These are phyloP conservation scores for Poecilia latipinna DNA, from an alignment of 2,113 vertebrate genomes.

Conservation along the genomic window DNA sequence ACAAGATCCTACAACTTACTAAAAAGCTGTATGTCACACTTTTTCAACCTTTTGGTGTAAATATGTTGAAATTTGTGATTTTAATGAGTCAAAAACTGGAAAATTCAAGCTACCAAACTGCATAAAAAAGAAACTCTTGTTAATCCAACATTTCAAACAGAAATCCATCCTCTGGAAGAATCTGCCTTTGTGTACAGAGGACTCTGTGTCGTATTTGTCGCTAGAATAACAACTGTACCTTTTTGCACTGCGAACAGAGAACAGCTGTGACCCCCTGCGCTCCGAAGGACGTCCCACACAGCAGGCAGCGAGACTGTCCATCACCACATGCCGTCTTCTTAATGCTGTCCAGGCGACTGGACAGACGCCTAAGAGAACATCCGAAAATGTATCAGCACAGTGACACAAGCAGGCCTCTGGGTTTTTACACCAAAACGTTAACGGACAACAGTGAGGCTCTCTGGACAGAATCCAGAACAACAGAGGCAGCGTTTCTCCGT, in stretches of 20 bases:
- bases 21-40: too few relatives aligned
- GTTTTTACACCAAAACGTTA: constrained; percentile 7
- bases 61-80: too few relatives aligned
- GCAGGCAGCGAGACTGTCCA: constrained; percentile 87
- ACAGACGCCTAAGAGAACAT: constrained; percentile 82
- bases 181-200: not conserved
- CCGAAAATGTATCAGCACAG: not conserved
- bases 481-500: constrained; percentile 1
- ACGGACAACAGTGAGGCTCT: too few relatives aligned
- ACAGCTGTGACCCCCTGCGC: constrained; percentile 81
- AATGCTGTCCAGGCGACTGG: constrained; percentile 89
- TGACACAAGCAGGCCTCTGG: constrained; percentile 1
- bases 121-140: too few relatives aligned
- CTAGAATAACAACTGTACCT: constrained; percentile 77
- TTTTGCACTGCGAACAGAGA: constrained; percentile 92
- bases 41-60: too few relatives aligned
- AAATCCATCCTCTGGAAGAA: not conserved
- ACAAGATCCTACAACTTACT: too few relatives aligned
- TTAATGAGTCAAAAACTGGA: too few relatives aligned
- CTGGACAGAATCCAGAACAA: not conserved
- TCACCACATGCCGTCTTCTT: constrained; percentile 88
- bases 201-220: not conserved
- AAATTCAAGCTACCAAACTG: too few relatives aligned
- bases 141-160: not conserved
- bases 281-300: constrained; percentile 89